phyloP scores from a whole-genome alignment of 2,888 invertebrate genomes.

The Limnephilus auricula region DNA sequence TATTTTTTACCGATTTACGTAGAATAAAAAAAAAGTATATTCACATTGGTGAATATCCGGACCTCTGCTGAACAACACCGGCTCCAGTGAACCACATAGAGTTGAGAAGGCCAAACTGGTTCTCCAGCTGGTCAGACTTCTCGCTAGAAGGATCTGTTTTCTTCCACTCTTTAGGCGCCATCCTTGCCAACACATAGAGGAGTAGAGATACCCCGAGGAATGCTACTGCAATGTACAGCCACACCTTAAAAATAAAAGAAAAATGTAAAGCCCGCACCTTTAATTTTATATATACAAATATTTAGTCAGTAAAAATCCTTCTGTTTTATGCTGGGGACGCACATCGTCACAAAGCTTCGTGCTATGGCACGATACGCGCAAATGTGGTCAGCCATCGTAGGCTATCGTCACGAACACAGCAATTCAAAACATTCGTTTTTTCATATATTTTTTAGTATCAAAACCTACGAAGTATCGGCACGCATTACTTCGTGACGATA shows the following conservation, averaged over 20 bases:
- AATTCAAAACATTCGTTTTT: no score
- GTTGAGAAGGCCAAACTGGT: constrained; percentile 89
- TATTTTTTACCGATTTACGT: no score
- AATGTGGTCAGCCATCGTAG: no score
- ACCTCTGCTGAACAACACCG: constrained; percentile 90
- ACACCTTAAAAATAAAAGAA: constrained; percentile 77
- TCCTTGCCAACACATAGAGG: constrained; percentile 87
- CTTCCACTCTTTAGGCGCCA: constrained; percentile 92
- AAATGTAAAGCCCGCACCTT: neutral
- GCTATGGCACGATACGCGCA: no score
- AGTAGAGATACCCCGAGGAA: constrained; percentile 88
- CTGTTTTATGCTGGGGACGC: no score
- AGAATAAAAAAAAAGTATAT: neutral
- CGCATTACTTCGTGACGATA: no score
- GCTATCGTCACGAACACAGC: no score
- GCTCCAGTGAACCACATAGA: constrained; percentile 94
- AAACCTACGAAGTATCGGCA: no score
- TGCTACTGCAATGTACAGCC: constrained; percentile 90
- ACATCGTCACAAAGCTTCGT: no score
- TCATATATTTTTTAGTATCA: no score
- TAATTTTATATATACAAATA: no score
- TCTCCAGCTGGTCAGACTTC: constrained; percentile 89
- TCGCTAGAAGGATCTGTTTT: constrained; percentile 92
- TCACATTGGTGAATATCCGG: constrained; percentile 92
- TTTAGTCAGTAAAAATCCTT: no score